phyloP scores from a whole-genome alignment of 2,797 vertebrate species.

The Mico argentatus region DNA sequence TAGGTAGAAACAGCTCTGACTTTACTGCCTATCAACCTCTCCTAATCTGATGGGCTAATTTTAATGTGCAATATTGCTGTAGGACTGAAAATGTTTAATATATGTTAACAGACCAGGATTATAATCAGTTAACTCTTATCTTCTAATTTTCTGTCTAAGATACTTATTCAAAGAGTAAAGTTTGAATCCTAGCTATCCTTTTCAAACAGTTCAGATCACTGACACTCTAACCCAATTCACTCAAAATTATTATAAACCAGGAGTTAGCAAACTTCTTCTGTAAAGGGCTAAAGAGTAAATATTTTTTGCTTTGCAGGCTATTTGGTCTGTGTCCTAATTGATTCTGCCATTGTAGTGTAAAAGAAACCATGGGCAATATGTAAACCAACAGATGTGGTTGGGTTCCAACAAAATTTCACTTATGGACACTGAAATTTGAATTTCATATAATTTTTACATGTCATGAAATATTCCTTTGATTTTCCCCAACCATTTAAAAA shows the following conservation, averaged over 20 bases:
- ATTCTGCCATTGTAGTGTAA: background rate
- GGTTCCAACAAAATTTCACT: constrained; percentile 30
- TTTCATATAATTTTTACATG: constrained; percentile 20
- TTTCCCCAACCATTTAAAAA: constrained; percentile 34
- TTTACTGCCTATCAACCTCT: constrained; percentile 18
- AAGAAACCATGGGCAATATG: constrained; percentile 10
- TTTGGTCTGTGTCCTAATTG: constrained; percentile 6
- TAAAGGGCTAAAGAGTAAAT: constrained; percentile 4
- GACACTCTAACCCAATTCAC: constrained; percentile 34
- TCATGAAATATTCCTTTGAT: constrained; percentile 28
- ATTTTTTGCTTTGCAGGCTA: constrained; percentile 24
- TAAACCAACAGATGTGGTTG: constrained; percentile 25
- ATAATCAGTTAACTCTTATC: background rate
- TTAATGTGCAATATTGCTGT: background rate
- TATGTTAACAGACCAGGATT: background rate
- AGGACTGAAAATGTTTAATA: constrained; percentile 38
- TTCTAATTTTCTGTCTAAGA: constrained; percentile 22
- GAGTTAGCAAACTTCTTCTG: constrained; percentile 13
- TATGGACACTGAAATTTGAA: background rate
- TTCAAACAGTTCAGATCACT: constrained; percentile 29
- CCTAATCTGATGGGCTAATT: background rate
- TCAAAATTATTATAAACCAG: constrained; percentile 33
- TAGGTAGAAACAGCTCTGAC: background rate
- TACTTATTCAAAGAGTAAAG: constrained; percentile 38
- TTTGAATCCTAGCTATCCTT: constrained; percentile 43